Conservation (phyloP, 2,797 vertebrate species). For the Pitangus sulphuratus region DNA sequence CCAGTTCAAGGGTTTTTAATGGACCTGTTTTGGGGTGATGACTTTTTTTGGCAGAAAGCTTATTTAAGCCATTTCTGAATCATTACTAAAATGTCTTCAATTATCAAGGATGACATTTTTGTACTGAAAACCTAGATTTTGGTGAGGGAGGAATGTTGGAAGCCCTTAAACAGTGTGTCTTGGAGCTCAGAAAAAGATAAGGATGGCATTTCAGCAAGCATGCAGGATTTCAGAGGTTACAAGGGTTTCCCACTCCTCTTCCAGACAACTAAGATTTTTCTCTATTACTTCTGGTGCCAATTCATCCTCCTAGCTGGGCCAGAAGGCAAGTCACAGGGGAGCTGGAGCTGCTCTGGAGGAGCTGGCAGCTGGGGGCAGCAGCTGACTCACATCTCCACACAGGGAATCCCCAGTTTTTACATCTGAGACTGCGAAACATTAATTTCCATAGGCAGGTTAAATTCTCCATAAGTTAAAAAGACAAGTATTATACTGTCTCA, state of each 20-base stretch:
- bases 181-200: neutral
- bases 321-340: neutral
- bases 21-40: rapidly evolving
- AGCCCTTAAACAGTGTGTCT: neutral
- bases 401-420: neutral
- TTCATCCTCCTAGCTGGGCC: neutral
- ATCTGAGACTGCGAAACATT: neutral
- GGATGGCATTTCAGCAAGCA: neutral
- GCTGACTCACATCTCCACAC: neutral
- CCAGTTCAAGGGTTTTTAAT: neutral
- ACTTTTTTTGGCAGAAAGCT: neutral
- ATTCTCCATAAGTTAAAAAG: neutral
- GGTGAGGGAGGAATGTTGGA: neutral
- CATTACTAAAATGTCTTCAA: neutral
- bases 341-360: neutral
- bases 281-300: neutral
- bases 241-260: neutral
- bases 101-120: neutral
- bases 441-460: neutral
- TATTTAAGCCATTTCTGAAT: neutral
- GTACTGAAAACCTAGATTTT: neutral
- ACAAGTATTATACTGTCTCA: neutral
- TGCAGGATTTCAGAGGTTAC: neutral
- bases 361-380: neutral
- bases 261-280: neutral